A percentile compares a stretch with the other conserved stretches of the same genome.
phyloP scores from a whole-genome alignment of 2,113 vertebrate species.

The Chaetops frenatus region DNA sequence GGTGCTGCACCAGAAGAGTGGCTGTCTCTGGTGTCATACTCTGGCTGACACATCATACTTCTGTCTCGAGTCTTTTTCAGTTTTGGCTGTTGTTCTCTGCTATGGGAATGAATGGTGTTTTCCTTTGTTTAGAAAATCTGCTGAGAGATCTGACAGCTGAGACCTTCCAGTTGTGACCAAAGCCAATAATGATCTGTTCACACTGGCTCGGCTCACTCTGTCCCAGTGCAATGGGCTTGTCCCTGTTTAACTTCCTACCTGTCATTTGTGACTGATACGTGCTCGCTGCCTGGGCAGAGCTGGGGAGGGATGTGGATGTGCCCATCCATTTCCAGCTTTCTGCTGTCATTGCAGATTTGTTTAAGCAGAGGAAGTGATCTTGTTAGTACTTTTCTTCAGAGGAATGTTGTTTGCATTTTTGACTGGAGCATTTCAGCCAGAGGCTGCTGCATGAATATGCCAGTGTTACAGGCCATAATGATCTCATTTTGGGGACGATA shows the following conservation, averaged over 20 bases:
- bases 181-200: neutral
- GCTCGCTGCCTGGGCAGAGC: neutral
- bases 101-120: neutral
- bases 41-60: neutral
- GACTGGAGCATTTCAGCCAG: neutral
- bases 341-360: neutral
- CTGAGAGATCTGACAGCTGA: neutral
- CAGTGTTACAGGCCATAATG: neutral
- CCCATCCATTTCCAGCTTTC: neutral
- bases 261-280: rapidly evolving
- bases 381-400: neutral
- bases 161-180: neutral
- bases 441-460: neutral
- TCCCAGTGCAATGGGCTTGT: neutral
- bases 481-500: neutral
- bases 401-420: neutral
- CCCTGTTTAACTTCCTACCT: neutral
- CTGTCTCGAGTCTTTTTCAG: neutral
- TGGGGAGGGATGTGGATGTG: neutral
- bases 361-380: neutral
- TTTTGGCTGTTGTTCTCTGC: neutral
- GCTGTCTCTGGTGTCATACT: neutral
- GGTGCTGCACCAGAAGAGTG: neutral
- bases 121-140: neutral
- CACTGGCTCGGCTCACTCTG: neutral